Evolutionary conservation across 2,888 invertebrate genomes (phyloP), one percentile per base, ranked within the genome.

Genomic region (Stenodera caucasica): DNA sequence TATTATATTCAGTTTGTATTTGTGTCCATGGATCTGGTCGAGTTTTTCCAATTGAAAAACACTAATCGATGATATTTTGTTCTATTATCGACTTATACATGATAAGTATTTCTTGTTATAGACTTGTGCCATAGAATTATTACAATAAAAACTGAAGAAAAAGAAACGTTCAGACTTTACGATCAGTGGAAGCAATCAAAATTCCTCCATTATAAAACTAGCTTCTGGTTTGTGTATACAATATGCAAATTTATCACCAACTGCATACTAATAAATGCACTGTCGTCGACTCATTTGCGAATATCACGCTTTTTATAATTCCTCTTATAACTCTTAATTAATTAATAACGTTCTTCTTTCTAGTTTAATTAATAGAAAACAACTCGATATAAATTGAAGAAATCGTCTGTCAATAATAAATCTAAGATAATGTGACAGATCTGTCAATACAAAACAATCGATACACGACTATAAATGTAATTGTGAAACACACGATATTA

Each of bases 221-320:
- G 58, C 45, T 45, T 23, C 45, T 50, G 18, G 53, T 60, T 60
- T n/a, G n/a, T n/a, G n/a, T n/a, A 50, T 51, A 54, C 58, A 11
- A 30, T 30, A 49, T 58, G 56, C 52, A 64, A 58, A 58, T 64
- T 64, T 58, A 60, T 60, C 40, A 26, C 50, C 51, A 33, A 52
- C 56, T 49, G 55, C 45, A 30, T 37, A 53, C 30, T 58, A 58
- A 58, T 53, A n/a, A 54, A 21, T 18, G 26, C 49, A 35, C 40
- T 54, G 56, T 53, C 55, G 40, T 65, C 37, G 26, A 26, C 3
- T 26, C 26, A 26, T 26, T 26, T 4, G 2, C 2, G 5, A 26
- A 26, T 26, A 26, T 26, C 26, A 26, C 26, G 26, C 26, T 26
- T 26, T 5, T n/a, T n/a, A n/a, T n/a, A n/a, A n/a, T n/a, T n/a